Evolutionary conservation across 2,888 invertebrate genomes (phyloP).

Genomic region (Tetheella fluctuosa): DNA sequence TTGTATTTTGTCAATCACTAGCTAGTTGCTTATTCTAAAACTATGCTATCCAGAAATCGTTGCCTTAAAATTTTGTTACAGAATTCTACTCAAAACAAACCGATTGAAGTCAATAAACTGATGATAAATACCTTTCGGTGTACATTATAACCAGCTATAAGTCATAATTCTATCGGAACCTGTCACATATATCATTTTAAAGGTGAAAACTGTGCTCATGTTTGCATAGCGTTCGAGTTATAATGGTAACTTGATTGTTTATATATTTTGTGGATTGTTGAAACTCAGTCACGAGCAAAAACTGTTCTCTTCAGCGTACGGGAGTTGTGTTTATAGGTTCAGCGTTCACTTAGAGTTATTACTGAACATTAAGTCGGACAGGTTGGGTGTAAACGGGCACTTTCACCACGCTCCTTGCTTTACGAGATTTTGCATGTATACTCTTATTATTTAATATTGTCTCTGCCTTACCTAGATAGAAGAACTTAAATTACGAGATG

Average conservation of each 20-base stretch:
- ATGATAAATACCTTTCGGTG: not conserved
- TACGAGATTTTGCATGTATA: not conserved
- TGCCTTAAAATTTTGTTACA: not conserved
- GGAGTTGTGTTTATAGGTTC: constrained; percentile 33
- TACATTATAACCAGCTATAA: not conserved
- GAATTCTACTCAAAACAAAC: not conserved
- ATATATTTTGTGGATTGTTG: constrained; percentile 34
- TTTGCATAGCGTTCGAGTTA: constrained; percentile 22
- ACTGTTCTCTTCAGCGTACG: constrained; percentile 29
- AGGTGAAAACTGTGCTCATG: constrained; percentile 10
- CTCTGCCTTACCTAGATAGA: not conserved
- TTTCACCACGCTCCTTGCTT: constrained; percentile 28
- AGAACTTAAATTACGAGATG: not conserved
- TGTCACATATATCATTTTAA: constrained; percentile 7
- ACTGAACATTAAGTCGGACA: constrained; percentile 35
- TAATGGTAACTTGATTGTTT: constrained; percentile 20
- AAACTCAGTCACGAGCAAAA: constrained; percentile 46
- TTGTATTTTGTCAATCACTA: too few species aligned
- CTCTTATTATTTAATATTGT: not conserved
- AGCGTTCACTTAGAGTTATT: constrained; percentile 32
- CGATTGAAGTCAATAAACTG: not conserved
- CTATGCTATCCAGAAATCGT: not conserved
- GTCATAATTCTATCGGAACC: not conserved
- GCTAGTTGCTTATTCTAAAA: too few species aligned
- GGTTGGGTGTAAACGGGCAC: constrained; percentile 33